These are phyloP conservation scores for Monarcha castaneiventris DNA, from an alignment of 2,113 vertebrate species.

Conservation along the genomic window DNA sequence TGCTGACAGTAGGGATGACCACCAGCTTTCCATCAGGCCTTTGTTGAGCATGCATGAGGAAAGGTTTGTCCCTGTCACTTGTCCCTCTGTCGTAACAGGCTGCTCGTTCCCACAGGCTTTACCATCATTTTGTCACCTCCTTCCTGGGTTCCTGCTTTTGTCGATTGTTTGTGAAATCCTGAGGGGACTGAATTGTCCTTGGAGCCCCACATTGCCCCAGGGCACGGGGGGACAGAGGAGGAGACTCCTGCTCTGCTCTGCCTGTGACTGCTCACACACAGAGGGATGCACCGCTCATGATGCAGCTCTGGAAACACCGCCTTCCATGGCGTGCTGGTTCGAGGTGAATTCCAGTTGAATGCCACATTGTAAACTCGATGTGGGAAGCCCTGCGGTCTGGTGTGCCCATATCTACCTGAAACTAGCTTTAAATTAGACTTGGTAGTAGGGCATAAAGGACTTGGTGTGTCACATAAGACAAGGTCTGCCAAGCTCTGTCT, in stretches of 20 bases:
- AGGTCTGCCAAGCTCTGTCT: background rate
- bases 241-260: background rate
- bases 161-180: background rate
- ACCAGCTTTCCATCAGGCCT: background rate
- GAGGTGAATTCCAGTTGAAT: background rate
- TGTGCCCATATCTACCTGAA: background rate
- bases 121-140: background rate
- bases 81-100: background rate
- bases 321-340: rapidly evolving
- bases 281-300: rapidly evolving
- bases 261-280: background rate
- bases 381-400: background rate
- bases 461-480: background rate
- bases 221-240: background rate
- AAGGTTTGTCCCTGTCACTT: slow-evolving; percentile 25
- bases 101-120: slow-evolving; percentile 19
- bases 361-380: background rate
- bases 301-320: background rate
- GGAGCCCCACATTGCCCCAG: background rate
- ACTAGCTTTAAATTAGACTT: background rate
- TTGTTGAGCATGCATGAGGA: background rate
- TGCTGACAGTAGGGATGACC: background rate
- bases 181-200: background rate
- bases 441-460: background rate
- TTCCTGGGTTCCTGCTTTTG: background rate